Evolutionary conservation across 2,797 vertebrate genomes (phyloP).

Genomic region (Alfaro cultratus): DNA sequence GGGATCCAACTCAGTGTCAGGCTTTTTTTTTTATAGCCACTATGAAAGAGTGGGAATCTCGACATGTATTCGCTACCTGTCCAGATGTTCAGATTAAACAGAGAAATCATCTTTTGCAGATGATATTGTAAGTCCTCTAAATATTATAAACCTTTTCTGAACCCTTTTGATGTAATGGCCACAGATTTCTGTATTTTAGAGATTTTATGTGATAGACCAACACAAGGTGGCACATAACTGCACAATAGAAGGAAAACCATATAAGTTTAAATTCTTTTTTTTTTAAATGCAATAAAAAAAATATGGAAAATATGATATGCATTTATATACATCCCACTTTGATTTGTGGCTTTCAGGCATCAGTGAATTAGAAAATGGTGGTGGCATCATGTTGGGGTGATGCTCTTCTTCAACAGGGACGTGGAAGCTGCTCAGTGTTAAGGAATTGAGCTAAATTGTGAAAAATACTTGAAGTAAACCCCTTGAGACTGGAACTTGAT

Average conservation of each 20-base stretch:
- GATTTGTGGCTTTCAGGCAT: not conserved
- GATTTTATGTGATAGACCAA: not conserved
- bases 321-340: not conserved
- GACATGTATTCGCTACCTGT: not conserved
- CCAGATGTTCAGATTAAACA: not conserved
- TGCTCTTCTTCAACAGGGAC: not conserved
- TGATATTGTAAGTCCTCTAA: not conserved
- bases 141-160: not conserved
- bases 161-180: not conserved
- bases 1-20: conserved; percentile 9
- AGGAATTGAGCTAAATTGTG: not conserved
- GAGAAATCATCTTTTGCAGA: not conserved
- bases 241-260: not conserved
- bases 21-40: not conserved
- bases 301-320: not conserved
- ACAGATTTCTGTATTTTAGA: not conserved
- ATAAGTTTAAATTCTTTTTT: not conserved
- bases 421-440: not conserved
- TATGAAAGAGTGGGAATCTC: conserved; percentile 11
- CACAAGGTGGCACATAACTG: not conserved
- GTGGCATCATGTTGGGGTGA: not conserved
- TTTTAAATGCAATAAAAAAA: not conserved
- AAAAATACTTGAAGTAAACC: not conserved
- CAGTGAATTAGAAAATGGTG: not conserved
- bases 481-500: not conserved